Evolutionary conservation across 2,113 vertebrate genomes (phyloP), one percentile per base, ranked within the genome.

Genomic region (Esox niger): DNA sequence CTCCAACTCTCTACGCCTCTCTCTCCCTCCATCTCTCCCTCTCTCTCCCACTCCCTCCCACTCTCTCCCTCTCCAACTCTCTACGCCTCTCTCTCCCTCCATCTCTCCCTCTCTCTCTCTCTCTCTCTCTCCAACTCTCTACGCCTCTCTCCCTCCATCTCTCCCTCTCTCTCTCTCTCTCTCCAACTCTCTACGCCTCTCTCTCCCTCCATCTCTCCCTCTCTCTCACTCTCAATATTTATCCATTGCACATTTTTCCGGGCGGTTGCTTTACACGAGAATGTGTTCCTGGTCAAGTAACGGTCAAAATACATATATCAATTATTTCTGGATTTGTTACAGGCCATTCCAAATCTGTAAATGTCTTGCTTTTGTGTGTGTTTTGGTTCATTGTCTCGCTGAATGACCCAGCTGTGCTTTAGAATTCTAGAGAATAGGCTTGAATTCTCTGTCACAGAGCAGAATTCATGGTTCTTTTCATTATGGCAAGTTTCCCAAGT

Each of bases 111-210:
- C 25, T 21, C 54, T 27, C 10, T 15, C 8, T 27, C 13, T 26
- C 54, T 56, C 23, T 27, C n/a, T 56, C 25, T 26, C 54, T 17
- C 54, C 25, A 5, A 7, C 52, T 55, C 52, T 55, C 52, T 55
- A n/a, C 6, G 0, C 25, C 52, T 25, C 52, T 55, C 21, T 21
- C 6, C 9, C 52, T 55, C 52, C 25, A n/a, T 55, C 52, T 55
- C 20, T 55, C 47, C 9, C 52, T 55, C 52, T 55, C 52, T 55
- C 52, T 55, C 20, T 55, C n/a, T 55, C 32, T 33, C 43, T 47
- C 43, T 47, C 43, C 4, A 4, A 4, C 43, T 47, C 43, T 47
- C 17, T 20, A 11, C n/a, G 2, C 2, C 47, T 49, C 47, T 49
- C 47, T 38, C 35, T n/a, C 20, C n/a, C 46, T 49, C 46, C n/a